A percentile compares a stretch with the other conserved stretches of the same genome.
phyloP scores from a whole-genome alignment of 2,797 vertebrate species.

The Phaenicophaeus curvirostris region DNA sequence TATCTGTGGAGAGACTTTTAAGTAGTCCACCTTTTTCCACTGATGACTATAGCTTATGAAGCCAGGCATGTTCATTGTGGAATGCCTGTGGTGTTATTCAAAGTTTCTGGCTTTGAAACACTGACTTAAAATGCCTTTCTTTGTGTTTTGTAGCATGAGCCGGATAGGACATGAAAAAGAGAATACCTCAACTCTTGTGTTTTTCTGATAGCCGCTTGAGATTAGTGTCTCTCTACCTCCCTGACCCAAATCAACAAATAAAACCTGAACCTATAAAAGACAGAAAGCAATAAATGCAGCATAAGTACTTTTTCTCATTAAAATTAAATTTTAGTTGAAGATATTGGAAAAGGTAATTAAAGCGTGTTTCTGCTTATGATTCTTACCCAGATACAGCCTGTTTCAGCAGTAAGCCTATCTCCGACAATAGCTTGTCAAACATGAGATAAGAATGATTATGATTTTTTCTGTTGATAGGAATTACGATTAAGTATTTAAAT shows the following conservation, averaged over 20 bases:
- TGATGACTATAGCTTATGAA: neutral
- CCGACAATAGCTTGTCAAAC: constrained; percentile 37
- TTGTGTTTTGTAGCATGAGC: accelerated
- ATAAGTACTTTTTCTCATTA: no score
- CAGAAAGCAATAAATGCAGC: neutral
- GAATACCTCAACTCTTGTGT: neutral
- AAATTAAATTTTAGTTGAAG: neutral
- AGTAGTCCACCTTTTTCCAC: neutral
- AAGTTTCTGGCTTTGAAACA: no score
- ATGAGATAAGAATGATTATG: constrained; percentile 53
- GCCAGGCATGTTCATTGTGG: no score
- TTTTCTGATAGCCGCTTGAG: neutral
- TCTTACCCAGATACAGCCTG: neutral
- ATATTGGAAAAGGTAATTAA: constrained; percentile 40
- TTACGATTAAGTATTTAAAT: constrained; percentile 48
- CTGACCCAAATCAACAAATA: neutral
- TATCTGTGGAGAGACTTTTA: neutral
- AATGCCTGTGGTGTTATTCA: no score
- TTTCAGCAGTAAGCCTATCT: constrained; percentile 27
- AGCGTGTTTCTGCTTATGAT: constrained; percentile 19
- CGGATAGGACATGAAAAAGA: neutral
- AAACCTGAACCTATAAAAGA: neutral
- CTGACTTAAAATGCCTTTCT: no score
- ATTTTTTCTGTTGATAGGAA: constrained; percentile 30
- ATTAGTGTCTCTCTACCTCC: neutral